phyloP scores from a whole-genome alignment of 2,797 vertebrate species.

The Bradypodion pumilum region DNA sequence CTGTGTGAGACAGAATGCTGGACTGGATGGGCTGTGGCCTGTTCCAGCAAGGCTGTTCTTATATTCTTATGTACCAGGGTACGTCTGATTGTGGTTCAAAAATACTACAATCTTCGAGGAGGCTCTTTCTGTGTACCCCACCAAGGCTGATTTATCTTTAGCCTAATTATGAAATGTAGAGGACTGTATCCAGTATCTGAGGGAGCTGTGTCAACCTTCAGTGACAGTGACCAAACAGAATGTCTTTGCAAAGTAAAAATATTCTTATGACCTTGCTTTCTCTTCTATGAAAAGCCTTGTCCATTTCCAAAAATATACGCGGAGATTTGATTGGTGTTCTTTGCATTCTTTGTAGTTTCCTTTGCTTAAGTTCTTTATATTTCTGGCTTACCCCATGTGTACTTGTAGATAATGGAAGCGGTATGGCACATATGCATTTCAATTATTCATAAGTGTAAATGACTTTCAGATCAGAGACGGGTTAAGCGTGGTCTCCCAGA shows the following conservation, averaged over 20 bases:
- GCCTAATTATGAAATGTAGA: background rate
- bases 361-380: background rate
- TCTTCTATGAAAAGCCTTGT: background rate
- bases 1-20: too few species aligned
- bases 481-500: too few species aligned
- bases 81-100: too few species aligned
- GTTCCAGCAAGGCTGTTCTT: too few species aligned
- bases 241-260: background rate
- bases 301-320: background rate
- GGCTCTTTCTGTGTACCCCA: too few species aligned
- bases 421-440: too few species aligned
- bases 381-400: background rate
- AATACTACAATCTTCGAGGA: too few species aligned
- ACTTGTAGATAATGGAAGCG: background rate
- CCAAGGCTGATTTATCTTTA: background rate
- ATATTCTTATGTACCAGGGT: too few species aligned
- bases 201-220: background rate
- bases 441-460: too few species aligned
- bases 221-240: background rate
- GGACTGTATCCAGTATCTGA: background rate
- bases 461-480: too few species aligned
- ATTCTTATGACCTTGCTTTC: background rate
- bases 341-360: background rate
- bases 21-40: too few species aligned
- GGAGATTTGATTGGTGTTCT: background rate